Percentiles rank a stretch among this genome's conserved stretches.
phyloP scores from a whole-genome alignment of 2,113 vertebrate genomes.

The Gymnobelideus leadbeateri region DNA sequence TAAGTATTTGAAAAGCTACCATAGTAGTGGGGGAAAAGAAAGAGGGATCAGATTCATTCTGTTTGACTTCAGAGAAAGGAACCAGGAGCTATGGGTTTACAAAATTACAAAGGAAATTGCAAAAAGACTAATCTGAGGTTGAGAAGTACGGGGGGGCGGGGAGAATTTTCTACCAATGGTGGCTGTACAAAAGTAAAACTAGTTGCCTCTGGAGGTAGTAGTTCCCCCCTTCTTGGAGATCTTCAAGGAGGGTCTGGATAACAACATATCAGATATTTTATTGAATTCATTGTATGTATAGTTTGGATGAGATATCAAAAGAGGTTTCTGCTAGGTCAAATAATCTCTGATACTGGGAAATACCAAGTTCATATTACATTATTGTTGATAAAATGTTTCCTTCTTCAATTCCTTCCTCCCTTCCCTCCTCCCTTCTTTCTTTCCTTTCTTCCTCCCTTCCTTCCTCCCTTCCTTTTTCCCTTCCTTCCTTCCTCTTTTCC shows the following conservation, averaged over 20 bases:
- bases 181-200: not conserved
- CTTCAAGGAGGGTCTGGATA: not conserved
- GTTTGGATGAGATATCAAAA: not conserved
- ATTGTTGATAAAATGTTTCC: not conserved
- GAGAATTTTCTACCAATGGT: not conserved
- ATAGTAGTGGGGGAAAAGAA: not conserved
- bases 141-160: not conserved
- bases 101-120: not conserved
- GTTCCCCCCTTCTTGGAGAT: not conserved
- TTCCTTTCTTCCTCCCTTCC: no score
- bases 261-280: not conserved
- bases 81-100: not conserved
- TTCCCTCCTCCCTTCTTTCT: no score
- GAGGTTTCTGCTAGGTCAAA: not conserved
- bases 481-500: no score
- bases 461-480: no score
- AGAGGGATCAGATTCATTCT: not conserved
- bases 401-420: not conserved
- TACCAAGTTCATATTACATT: not conserved
- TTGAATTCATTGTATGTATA: not conserved
- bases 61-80: not conserved
- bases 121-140: not conserved
- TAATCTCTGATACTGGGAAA: not conserved
- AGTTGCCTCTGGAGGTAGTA: not conserved
- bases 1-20: not conserved